These are phyloP conservation scores for Eueides isabella DNA, from an alignment of 1,140 invertebrate species.

Conservation along the genomic window DNA sequence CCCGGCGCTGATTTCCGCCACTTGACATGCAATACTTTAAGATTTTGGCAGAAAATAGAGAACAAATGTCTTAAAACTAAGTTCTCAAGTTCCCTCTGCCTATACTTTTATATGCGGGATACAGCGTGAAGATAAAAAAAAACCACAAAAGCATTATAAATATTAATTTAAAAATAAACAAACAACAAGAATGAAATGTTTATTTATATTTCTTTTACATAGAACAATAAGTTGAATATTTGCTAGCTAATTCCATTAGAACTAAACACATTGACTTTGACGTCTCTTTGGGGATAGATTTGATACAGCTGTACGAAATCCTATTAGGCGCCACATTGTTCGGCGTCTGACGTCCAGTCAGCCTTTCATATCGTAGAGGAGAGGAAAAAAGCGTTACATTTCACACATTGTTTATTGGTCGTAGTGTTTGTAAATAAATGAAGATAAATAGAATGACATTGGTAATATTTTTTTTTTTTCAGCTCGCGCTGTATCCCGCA, in stretches of 20 bases:
- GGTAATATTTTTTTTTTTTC: too few species aligned
- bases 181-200: neutral
- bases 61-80: too few species aligned
- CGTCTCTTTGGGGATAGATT: neutral
- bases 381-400: neutral
- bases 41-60: too few species aligned
- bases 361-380: conserved; percentile 13
- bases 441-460: neutral
- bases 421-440: neutral
- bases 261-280: neutral
- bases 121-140: too few species aligned
- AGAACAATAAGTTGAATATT: neutral
- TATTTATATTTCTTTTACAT: neutral
- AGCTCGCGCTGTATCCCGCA: too few species aligned
- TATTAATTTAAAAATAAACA: too few species aligned
- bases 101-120: too few species aligned
- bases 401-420: neutral
- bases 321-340: conserved; percentile 24
- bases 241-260: neutral
- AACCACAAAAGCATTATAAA: too few species aligned
- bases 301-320: neutral
- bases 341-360: neutral
- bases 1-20: too few species aligned
- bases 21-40: too few species aligned
- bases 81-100: too few species aligned